phyloP scores from a whole-genome alignment of 2,797 vertebrate species.

The Leptoclinus maculatus region DNA sequence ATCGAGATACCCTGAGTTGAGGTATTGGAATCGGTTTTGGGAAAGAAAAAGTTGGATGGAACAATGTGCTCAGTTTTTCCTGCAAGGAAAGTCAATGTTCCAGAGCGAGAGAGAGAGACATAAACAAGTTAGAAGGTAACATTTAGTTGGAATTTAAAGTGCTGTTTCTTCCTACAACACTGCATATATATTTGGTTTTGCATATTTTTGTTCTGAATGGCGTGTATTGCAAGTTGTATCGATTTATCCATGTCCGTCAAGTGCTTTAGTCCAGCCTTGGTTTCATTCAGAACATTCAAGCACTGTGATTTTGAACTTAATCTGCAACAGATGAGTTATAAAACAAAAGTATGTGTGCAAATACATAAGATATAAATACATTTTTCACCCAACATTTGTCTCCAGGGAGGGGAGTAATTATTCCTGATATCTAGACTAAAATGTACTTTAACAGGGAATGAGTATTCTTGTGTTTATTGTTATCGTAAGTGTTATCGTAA shows the following conservation, averaged over 20 bases:
- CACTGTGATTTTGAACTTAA: not conserved
- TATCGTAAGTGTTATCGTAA: not conserved
- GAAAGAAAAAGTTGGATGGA: not conserved
- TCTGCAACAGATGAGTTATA: not conserved
- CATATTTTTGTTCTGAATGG: not conserved
- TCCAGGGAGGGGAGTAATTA: not conserved
- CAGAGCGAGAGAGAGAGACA: not conserved
- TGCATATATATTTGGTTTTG: not conserved
- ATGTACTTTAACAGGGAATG: not conserved
- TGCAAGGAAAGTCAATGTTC: not conserved
- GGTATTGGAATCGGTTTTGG: not conserved
- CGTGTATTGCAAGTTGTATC: not conserved
- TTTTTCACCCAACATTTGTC: not conserved
- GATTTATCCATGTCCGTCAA: not conserved
- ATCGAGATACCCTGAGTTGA: not conserved
- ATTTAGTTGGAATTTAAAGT: not conserved
- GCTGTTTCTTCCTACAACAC: not conserved
- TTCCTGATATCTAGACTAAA: not conserved
- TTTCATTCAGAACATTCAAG: not conserved
- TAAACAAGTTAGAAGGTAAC: not conserved
- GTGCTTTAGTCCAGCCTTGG: not conserved
- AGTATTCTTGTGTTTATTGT: not conserved
- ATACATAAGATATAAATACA: not conserved
- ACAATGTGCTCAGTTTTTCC: not conserved
- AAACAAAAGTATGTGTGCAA: not conserved